Evolutionary conservation across 2,113 vertebrate genomes (phyloP).

Genomic region (Xenopus borealis): DNA sequence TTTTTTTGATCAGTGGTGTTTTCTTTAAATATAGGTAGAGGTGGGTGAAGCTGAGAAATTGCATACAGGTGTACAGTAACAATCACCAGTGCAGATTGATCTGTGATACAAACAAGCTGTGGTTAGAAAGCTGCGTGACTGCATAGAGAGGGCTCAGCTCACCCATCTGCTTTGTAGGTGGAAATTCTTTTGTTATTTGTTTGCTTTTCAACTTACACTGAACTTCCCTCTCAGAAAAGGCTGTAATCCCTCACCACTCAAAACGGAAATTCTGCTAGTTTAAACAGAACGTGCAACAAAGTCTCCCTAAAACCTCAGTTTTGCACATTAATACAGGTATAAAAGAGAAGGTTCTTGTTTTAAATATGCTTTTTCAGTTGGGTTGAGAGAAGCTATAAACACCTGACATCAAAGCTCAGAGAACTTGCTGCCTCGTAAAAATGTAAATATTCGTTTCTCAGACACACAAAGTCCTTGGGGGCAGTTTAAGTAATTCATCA

Average conservation of each 20-base stretch:
- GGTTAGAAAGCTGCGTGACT: conserved; percentile 61
- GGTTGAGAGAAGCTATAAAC: conserved; percentile 52
- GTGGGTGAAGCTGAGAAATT: conserved; percentile 65
- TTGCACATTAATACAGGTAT: conserved; percentile 48
- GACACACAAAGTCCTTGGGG: conserved; percentile 51
- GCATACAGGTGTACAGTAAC: conserved; percentile 72
- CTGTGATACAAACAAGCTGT: conserved; percentile 54
- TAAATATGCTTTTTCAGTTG: conserved; percentile 51
- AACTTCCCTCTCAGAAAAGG: conserved; percentile 55
- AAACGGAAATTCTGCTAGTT: conserved; percentile 66
- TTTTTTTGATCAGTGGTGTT: conserved; percentile 56
- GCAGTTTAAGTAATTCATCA: conserved; percentile 20
- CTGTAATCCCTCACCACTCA: conserved; percentile 61
- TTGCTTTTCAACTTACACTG: conserved; percentile 66
- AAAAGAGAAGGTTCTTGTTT: conserved; percentile 55
- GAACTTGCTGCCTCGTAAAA: conserved; percentile 56
- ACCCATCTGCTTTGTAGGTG: conserved; percentile 61
- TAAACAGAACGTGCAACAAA: conserved; percentile 62
- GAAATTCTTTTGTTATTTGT: conserved; percentile 64
- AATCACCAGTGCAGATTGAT: conserved; percentile 59
- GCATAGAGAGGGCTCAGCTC: conserved; percentile 50
- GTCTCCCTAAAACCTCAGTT: conserved; percentile 55
- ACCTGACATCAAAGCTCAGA: conserved; percentile 58
- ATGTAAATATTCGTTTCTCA: conserved; percentile 54
- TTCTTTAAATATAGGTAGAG: conserved; percentile 46